These are phyloP conservation scores for Carcina quercana DNA, from an alignment of 2,888 invertebrate species.

Conservation along the genomic window DNA sequence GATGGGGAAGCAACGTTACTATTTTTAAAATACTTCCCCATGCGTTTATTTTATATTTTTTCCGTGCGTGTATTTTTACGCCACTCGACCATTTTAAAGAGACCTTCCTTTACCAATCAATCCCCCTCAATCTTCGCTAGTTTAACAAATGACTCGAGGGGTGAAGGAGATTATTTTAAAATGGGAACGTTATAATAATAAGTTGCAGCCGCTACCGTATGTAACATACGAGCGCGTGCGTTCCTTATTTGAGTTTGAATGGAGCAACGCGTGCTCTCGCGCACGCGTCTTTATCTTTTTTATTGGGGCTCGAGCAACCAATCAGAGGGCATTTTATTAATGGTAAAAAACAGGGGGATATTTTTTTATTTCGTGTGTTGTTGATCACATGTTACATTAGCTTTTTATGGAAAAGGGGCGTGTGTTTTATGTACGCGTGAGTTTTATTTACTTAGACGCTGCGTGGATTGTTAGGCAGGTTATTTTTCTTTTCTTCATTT, in stretches of 20 bases:
- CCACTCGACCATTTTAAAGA: slow-evolving; percentile 32
- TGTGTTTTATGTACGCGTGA: too few species aligned
- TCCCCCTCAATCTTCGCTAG: neutral
- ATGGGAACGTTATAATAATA: slow-evolving; percentile 59
- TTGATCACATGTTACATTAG: slow-evolving; percentile 21
- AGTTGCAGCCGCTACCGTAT: slow-evolving; percentile 50
- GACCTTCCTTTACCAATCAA: slow-evolving; percentile 25
- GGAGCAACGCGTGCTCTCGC: slow-evolving; percentile 42
- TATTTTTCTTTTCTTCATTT: too few species aligned
- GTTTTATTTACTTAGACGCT: too few species aligned
- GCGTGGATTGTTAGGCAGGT: too few species aligned
- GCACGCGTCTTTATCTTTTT: slow-evolving; percentile 66
- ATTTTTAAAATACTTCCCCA: slow-evolving; percentile 71
- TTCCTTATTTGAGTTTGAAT: slow-evolving; percentile 50
- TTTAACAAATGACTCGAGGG: slow-evolving; percentile 12
- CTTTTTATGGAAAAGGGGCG: slow-evolving; percentile 46
- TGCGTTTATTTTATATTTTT: slow-evolving; percentile 68
- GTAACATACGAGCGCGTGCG: slow-evolving; percentile 52
- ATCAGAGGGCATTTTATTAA: slow-evolving; percentile 41
- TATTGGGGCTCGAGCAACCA: slow-evolving; percentile 52
- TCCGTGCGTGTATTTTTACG: slow-evolving; percentile 61
- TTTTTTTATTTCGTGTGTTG: slow-evolving; percentile 41
- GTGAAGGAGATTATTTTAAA: slow-evolving; percentile 39
- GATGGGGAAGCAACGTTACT: slow-evolving; percentile 54
- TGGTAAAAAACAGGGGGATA: slow-evolving; percentile 58